Evolutionary conservation across 2,888 invertebrate species (phyloP).

Genomic region (Tupiocoris notatus): DNA sequence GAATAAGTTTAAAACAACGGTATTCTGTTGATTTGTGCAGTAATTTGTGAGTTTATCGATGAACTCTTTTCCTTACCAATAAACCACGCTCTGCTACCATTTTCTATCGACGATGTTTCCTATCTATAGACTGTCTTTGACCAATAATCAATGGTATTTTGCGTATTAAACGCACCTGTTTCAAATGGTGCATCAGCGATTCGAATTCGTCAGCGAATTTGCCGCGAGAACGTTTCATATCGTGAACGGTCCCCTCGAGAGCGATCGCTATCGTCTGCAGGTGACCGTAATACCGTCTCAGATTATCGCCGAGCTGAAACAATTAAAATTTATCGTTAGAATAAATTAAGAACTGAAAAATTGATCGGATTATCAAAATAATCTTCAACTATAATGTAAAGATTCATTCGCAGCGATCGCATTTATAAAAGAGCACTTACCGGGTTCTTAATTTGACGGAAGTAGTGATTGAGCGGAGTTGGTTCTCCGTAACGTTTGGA

Average conservation of each 20-base stretch:
- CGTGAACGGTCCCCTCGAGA: slow-evolving; percentile 10
- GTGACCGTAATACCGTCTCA: slow-evolving; percentile 12
- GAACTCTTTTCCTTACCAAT: too few relatives aligned
- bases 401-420: too few relatives aligned
- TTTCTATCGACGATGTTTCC: too few relatives aligned
- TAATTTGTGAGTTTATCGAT: too few relatives aligned
- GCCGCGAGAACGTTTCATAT: background rate
- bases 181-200: slow-evolving; percentile 7
- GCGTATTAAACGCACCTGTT: too few relatives aligned
- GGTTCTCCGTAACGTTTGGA: background rate
- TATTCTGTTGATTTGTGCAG: too few relatives aligned
- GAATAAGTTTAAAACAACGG: too few relatives aligned
- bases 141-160: too few relatives aligned
- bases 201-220: slow-evolving; percentile 7
- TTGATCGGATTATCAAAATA: background rate
- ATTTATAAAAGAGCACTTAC: too few relatives aligned
- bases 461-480: background rate
- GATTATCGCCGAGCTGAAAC: slow-evolving; percentile 14
- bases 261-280: slow-evolving; percentile 24
- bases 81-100: too few relatives aligned
- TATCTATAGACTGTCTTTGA: too few relatives aligned
- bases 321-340: background rate
- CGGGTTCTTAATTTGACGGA: background rate
- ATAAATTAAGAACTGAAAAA: background rate
- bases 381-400: too few relatives aligned